Conservation (phyloP, 2,888 invertebrate species). For the Saturnia japonica region DNA sequence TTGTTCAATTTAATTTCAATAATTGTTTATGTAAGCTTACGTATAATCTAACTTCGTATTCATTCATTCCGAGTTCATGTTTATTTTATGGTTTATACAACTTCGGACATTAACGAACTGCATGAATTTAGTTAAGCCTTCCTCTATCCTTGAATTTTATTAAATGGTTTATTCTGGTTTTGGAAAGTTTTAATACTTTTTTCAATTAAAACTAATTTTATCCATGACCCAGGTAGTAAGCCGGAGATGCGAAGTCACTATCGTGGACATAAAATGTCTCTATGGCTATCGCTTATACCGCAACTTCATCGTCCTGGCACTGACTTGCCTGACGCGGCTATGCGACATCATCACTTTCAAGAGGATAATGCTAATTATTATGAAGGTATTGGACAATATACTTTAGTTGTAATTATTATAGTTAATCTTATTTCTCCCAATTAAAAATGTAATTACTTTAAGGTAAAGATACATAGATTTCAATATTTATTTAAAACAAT, state of each 20-base stretch:
- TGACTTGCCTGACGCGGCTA: conserved; percentile 88
- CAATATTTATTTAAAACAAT: not conserved
- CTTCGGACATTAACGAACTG: not conserved
- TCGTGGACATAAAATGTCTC: conserved; percentile 95
- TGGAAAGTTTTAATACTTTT: not conserved
- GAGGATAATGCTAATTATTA: conserved; percentile 90
- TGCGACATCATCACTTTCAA: conserved; percentile 93
- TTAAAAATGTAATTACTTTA: not conserved
- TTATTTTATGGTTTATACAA: conserved; percentile 2
- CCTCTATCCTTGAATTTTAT: not conserved
- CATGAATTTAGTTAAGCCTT: not conserved
- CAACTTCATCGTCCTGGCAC: conserved; percentile 93
- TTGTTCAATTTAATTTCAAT: not conserved
- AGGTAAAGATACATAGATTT: not conserved
- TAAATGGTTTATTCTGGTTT: not conserved
- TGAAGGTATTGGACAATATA: conserved; percentile 69
- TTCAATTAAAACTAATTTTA: not conserved
- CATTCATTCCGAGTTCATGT: not conserved
- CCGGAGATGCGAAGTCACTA: conserved; percentile 94
- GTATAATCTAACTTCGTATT: conserved; percentile 2
- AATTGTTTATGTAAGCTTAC: not conserved
- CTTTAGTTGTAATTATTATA: not conserved
- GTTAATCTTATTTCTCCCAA: not conserved
- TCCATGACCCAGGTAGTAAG: conserved; percentile 80
- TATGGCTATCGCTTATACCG: conserved; percentile 95